Evolutionary conservation across 2,797 vertebrate genomes (phyloP).

Genomic region (Synaphobranchus kaupii): DNA sequence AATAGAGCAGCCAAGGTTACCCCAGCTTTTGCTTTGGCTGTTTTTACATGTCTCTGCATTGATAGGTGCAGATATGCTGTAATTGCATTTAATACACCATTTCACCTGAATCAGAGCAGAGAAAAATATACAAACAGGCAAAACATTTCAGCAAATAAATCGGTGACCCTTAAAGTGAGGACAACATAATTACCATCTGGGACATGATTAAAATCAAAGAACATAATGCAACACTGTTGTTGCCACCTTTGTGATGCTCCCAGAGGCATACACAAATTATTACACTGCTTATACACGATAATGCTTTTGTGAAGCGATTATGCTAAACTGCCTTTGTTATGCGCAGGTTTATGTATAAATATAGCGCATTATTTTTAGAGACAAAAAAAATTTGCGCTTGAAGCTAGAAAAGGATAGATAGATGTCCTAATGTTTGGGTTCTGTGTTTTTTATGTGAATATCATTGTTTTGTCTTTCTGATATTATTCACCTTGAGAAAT

Average conservation of each 20-base stretch:
- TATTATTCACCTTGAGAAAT: background rate
- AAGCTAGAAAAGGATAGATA: background rate
- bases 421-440: background rate
- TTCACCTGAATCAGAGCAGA: background rate
- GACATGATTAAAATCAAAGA: conserved; percentile 31
- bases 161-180: background rate
- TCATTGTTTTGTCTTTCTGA: background rate
- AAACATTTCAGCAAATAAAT: conserved; percentile 1
- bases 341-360: background rate
- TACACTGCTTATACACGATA: background rate
- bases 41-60: background rate
- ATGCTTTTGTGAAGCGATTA: background rate
- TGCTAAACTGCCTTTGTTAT: background rate
- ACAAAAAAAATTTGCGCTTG: background rate
- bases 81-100: background rate
- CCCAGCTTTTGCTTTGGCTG: background rate
- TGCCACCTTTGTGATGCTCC: conserved; percentile 26
- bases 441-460: background rate
- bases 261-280: background rate
- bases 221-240: background rate
- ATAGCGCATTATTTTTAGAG: background rate
- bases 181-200: conserved; percentile 26
- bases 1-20: background rate
- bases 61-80: background rate
- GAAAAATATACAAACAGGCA: background rate